Evolutionary conservation across 1,140 invertebrate species (phyloP), one percentile per base, ranked within the genome.

Genomic region (Papilio machaon): DNA sequence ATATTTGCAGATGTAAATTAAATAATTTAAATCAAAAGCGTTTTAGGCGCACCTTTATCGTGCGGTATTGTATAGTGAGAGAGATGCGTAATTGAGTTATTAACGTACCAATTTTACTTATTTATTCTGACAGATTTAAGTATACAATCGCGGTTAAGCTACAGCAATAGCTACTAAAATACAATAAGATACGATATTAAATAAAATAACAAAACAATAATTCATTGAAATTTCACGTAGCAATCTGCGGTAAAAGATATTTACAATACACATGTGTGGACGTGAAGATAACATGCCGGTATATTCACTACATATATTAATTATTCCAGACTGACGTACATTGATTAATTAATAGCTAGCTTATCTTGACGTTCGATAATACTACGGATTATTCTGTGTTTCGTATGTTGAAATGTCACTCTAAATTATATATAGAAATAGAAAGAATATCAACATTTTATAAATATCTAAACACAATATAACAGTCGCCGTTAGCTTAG

Each of bases 291-390:
- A 76, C 74, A 76, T 76, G 35, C 47, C 74, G 19, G 19, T 47
- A 13, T 47, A 75, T n/a, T 75, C 15, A 23, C 46, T 76, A 76
- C 74, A 54, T 17, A 54, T 8, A 76, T 76, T 52, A 76, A 76
- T 76, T 76, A 52, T 76, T 76, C 47, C 47, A 30, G 19, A 30
- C 43, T 76, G 74, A 52, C 74, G 46, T 76, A 76, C 74, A 76
- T 76, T 76, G 74, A 76, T 76, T 76, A 76, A 76, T 76, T 76
- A 76, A 76, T 49, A 76, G 74, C 43, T 76, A 47, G 74, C 74
- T 76, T 76, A 76, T 76, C 74, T 76, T 52, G 46, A 52, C 23
- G 74, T 76, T 76, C 46, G 46, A 76, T 76, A 76, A 76, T 76
- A 13, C 74, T n/a, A 52, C 13, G 46, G 47, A 52, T 52, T 76